Evolutionary conservation across 2,888 invertebrate species (phyloP).

Genomic region (Rutpela maculata): DNA sequence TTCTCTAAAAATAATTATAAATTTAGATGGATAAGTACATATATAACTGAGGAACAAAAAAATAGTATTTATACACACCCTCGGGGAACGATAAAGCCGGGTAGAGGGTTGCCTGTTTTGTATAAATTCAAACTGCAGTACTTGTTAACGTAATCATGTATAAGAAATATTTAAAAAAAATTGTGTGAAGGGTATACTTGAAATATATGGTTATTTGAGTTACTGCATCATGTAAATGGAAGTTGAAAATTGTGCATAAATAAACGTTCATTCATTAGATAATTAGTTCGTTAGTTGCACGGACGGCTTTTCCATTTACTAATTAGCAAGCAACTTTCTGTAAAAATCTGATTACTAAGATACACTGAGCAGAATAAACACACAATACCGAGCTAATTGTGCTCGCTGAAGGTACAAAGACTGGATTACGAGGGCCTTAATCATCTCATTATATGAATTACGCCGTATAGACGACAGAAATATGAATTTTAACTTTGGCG

Average conservation of each 20-base stretch:
- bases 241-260: conserved; percentile 1
- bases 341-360: conserved; percentile 24
- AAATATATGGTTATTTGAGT: neutral
- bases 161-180: neutral
- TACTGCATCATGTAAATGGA: neutral
- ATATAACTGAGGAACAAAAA: no score
- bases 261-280: conserved; percentile 14
- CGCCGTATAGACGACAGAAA: neutral
- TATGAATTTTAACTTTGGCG: conserved; percentile 9
- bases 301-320: conserved; percentile 18
- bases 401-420: conserved; percentile 20
- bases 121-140: no score
- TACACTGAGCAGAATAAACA: conserved; percentile 21
- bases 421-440: conserved; percentile 14
- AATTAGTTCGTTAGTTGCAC: conserved; percentile 27
- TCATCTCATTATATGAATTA: conserved; percentile 12
- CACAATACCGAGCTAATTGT: conserved; percentile 23
- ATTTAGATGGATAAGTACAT: no score
- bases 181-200: neutral
- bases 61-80: no score
- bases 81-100: no score
- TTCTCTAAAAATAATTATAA: no score
- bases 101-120: no score
- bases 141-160: no score
- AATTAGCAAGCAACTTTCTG: conserved; percentile 21